These are phyloP conservation scores for Benthosema pterotum DNA, from an alignment of 2,797 vertebrate genomes.

Conservation along the genomic window DNA sequence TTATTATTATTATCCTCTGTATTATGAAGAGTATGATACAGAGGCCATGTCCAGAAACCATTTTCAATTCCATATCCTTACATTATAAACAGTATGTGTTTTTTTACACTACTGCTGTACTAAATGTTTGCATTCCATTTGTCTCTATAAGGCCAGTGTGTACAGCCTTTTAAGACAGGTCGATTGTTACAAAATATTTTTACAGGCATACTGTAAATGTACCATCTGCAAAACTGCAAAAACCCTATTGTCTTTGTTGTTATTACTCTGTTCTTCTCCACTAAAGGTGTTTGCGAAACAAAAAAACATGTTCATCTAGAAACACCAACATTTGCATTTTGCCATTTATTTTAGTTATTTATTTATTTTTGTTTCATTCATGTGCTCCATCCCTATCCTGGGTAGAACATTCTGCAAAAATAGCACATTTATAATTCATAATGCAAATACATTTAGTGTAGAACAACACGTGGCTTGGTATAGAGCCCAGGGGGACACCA, in stretches of 20 bases:
- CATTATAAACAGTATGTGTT: neutral
- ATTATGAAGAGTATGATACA: neutral
- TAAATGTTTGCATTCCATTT: slow-evolving; percentile 9
- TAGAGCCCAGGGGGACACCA: too few species aligned
- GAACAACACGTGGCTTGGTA: too few species aligned
- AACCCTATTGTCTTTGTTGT: too few species aligned
- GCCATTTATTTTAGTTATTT: too few species aligned
- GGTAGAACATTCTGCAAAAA: too few species aligned
- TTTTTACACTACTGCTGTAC: neutral
- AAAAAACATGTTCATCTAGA: neutral
- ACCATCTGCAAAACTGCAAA: too few species aligned
- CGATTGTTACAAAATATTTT: neutral
- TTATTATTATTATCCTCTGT: too few species aligned
- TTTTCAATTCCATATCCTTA: neutral
- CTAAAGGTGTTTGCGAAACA: too few species aligned
- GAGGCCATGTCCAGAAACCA: neutral
- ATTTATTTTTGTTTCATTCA: neutral
- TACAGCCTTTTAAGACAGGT: neutral
- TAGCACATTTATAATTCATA: too few species aligned
- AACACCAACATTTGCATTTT: neutral
- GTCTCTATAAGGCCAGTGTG: neutral
- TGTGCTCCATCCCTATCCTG: neutral
- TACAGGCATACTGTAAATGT: neutral
- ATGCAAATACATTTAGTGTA: too few species aligned
- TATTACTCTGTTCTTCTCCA: too few species aligned